phyloP scores from a whole-genome alignment of 2,888 invertebrate species.

The Himalopsyche anomala region DNA sequence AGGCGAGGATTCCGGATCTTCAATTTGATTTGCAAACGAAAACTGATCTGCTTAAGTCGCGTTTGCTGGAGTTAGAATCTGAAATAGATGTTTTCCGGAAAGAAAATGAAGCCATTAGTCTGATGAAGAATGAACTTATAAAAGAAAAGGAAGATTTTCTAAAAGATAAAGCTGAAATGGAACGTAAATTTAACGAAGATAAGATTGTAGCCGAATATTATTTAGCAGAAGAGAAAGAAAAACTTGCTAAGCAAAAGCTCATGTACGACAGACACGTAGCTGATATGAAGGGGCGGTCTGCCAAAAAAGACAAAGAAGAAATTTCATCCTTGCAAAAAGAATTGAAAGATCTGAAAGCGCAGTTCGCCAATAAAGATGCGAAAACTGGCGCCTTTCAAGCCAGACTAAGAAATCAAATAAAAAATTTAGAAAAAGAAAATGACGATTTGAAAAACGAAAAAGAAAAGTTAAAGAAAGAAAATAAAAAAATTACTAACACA shows the following conservation, averaged over 20 bases:
- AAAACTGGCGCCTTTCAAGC: constrained; percentile 84
- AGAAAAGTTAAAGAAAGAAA: constrained; percentile 82
- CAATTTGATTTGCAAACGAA: constrained; percentile 72
- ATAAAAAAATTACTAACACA: constrained; percentile 79
- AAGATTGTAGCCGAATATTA: constrained; percentile 81
- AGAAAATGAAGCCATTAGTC: constrained; percentile 74
- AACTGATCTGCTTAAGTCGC: constrained; percentile 78
- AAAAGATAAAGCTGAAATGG: constrained; percentile 78
- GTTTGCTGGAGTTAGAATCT: constrained; percentile 81
- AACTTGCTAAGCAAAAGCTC: constrained; percentile 80
- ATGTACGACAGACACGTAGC: constrained; percentile 82
- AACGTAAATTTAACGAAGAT: constrained; percentile 81
- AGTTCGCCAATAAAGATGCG: constrained; percentile 84
- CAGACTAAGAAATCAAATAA: constrained; percentile 84
- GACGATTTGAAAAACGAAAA: constrained; percentile 80
- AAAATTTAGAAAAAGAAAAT: constrained; percentile 84
- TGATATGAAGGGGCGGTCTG: constrained; percentile 81
- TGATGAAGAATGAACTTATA: constrained; percentile 80
- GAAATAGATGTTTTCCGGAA: constrained; percentile 78
- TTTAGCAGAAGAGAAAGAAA: constrained; percentile 83
- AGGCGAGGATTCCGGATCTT: constrained; percentile 63
- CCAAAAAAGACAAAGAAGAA: constrained; percentile 84
- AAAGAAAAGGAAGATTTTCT: constrained; percentile 79
- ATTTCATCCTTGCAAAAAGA: constrained; percentile 80
- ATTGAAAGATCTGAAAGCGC: constrained; percentile 80